Percentiles rank a stretch among this genome's conserved stretches.
phyloP scores from a whole-genome alignment of 2,797 vertebrate species.

The Lycodopsis pacificus region DNA sequence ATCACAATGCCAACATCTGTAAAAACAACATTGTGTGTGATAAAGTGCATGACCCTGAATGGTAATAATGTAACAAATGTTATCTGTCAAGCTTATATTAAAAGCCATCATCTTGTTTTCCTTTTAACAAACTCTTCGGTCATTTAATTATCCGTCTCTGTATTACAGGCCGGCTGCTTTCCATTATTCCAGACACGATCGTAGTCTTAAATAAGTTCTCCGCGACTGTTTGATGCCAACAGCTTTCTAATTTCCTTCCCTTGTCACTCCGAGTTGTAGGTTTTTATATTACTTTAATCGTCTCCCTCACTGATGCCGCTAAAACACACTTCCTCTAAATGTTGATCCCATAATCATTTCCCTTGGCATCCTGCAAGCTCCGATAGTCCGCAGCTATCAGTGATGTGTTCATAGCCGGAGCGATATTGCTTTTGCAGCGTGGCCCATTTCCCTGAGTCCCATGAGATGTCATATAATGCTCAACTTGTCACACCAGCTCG shows the following conservation, averaged over 20 bases:
- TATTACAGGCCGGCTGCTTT: not conserved
- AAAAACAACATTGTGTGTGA: not conserved
- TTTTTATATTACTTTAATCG: constrained; percentile 58
- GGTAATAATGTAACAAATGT: not conserved
- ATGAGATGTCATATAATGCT: constrained; percentile 47
- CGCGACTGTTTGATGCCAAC: constrained; percentile 33
- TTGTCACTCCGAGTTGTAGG: constrained; percentile 40
- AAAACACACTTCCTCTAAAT: constrained; percentile 61
- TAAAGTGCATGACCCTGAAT: not conserved
- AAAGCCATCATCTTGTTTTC: not conserved
- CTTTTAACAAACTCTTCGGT: not conserved
- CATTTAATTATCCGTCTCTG: not conserved
- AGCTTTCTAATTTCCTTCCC: constrained; percentile 58
- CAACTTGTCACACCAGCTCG: constrained; percentile 52
- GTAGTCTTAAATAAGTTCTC: constrained; percentile 27
- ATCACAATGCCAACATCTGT: not conserved
- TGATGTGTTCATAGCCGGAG: constrained; percentile 49
- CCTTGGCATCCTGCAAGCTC: constrained; percentile 36
- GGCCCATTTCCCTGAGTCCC: constrained; percentile 61
- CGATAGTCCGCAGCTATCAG: constrained; percentile 44
- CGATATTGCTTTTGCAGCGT: constrained; percentile 56
- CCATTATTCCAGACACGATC: constrained; percentile 1
- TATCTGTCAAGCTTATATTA: not conserved
- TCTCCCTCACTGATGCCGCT: constrained; percentile 43
- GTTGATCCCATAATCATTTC: constrained; percentile 61